A percentile compares a stretch with the other conserved stretches of the same genome.
phyloP scores from a whole-genome alignment of 2,888 invertebrate genomes.

The Belgica antarctica region DNA sequence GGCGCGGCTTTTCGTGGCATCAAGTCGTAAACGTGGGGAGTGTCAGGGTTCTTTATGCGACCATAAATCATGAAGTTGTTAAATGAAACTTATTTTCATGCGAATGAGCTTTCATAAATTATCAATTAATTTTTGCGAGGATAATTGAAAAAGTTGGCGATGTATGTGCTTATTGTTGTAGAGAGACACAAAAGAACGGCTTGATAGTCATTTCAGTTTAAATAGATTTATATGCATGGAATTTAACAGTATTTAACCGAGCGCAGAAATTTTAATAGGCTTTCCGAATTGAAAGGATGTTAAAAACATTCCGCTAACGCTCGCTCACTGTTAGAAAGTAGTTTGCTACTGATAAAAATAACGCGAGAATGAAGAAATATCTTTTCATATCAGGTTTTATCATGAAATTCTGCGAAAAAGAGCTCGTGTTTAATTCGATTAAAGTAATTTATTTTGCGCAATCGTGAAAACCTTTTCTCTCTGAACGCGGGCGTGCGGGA shows the following conservation, averaged over 20 bases:
- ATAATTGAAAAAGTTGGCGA: constrained; percentile 19
- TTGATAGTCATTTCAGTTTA: constrained; percentile 10
- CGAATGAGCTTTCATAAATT: constrained; percentile 20
- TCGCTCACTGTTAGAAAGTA: neutral
- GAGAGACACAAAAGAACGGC: neutral
- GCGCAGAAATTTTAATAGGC: constrained; percentile 8
- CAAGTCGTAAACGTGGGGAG: constrained; percentile 2
- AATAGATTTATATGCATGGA: neutral
- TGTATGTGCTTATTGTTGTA: neutral
- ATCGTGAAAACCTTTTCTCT: neutral
- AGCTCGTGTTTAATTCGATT: constrained; percentile 9
- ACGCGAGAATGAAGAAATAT: constrained; percentile 20
- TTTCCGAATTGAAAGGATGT: neutral
- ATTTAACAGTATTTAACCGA: neutral
- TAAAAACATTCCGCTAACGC: neutral
- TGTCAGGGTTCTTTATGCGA: neutral
- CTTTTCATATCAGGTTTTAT: neutral
- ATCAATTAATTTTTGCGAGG: constrained; percentile 4
- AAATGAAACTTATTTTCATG: constrained; percentile 15
- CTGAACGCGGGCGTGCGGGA: neutral
- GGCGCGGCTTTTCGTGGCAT: neutral
- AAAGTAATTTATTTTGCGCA: neutral
- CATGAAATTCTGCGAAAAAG: neutral
- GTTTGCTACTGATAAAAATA: neutral
- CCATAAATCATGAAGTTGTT: constrained; percentile 7